Percentiles rank a stretch among this genome's conserved stretches.
phyloP scores from a whole-genome alignment of 1,140 invertebrate species.

The Mactra quadrangularis region DNA sequence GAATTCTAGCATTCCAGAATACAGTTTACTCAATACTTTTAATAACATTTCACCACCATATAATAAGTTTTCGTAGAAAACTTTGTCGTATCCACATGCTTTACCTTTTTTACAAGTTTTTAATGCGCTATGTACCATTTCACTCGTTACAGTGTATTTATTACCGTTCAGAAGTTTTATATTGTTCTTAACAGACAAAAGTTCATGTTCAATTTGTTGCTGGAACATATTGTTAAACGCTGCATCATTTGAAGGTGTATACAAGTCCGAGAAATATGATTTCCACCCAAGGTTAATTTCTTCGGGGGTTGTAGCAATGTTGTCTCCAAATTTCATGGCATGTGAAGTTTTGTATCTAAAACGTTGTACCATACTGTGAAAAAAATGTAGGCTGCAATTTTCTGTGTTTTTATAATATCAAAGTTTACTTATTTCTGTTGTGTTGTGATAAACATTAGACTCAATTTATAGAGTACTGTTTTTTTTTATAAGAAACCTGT shows the following conservation, averaged over 20 bases:
- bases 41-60: no score
- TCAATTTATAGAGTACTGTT: no score
- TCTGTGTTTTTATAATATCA: no score
- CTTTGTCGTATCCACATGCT: constrained; percentile 3
- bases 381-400: no score
- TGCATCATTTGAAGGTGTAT: background rate
- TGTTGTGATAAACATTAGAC: no score
- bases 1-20: background rate
- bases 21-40: background rate
- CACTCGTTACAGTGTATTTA: background rate
- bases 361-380: no score
- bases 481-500: no score
- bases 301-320: background rate
- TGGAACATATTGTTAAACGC: no score
- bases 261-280: background rate
- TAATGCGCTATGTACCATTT: background rate
- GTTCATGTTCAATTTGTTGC: background rate
- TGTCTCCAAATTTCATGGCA: constrained; percentile 3
- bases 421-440: no score
- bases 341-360: no score
- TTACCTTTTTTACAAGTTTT: constrained; percentile 8
- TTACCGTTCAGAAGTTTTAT: background rate
- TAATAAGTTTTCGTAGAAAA: constrained; percentile 12
- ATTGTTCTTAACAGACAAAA: background rate
- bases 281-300: background rate